Percentiles rank a stretch among this genome's conserved stretches.
Evolutionary conservation across 2,888 invertebrate genomes (phyloP).

Genomic region (Limenitis camilla): DNA sequence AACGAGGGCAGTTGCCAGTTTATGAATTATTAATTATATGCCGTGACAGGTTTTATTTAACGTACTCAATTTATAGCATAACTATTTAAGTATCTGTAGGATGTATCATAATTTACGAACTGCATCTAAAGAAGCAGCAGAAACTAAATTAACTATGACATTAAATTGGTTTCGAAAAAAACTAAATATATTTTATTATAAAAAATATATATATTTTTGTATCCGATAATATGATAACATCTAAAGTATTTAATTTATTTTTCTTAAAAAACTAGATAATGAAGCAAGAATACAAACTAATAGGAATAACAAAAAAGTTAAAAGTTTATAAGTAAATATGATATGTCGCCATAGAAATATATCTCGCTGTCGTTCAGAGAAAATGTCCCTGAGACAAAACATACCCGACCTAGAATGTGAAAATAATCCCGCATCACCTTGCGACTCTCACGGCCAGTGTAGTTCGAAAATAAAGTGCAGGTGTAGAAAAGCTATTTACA

Average conservation of each 20-base stretch:
- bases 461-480: constrained; percentile 66
- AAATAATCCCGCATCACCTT: constrained; percentile 69
- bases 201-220: too few species aligned
- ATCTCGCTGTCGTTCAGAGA: constrained; percentile 32
- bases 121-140: too few species aligned
- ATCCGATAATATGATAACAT: too few species aligned
- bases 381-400: constrained; percentile 66
- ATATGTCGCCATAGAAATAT: constrained; percentile 35
- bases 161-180: too few species aligned
- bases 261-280: too few species aligned
- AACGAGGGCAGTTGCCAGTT: constrained; percentile 3
- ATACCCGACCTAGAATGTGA: constrained; percentile 67
- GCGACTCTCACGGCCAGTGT: constrained; percentile 55
- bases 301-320: not conserved
- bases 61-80: constrained; percentile 1
- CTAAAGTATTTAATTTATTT: too few species aligned
- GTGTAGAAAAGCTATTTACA: constrained; percentile 53
- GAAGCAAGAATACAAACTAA: too few species aligned
- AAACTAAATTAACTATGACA: too few species aligned
- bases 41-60: constrained; percentile 3
- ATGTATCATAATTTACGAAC: not conserved
- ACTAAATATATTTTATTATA: too few species aligned
- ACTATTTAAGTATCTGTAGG: not conserved
- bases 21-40: constrained; percentile 3
- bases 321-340: constrained; percentile 13